Percentiles rank a stretch among this genome's conserved stretches.
These are phyloP conservation scores for Hyalella azteca DNA, from an alignment of 2,888 invertebrate species.

Conservation along the genomic window DNA sequence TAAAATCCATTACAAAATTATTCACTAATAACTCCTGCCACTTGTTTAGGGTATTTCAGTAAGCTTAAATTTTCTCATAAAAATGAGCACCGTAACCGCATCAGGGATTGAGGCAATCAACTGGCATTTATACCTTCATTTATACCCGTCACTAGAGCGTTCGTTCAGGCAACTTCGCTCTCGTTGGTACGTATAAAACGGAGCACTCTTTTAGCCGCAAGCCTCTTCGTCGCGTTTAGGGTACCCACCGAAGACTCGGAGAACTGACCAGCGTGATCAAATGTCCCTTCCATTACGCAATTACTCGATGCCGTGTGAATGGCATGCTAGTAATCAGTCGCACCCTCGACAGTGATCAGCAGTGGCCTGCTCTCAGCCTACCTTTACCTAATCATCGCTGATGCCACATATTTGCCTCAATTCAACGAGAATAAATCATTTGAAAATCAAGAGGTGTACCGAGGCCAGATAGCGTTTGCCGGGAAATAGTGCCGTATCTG, in stretches of 20 bases:
- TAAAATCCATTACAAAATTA: no score
- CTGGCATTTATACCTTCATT: constrained; percentile 29
- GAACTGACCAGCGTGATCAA: background rate
- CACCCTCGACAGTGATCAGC: constrained; percentile 24
- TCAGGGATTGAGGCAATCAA: constrained; percentile 20
- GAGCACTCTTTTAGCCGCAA: background rate
- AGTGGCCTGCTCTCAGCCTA: constrained; percentile 9
- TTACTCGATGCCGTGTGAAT: constrained; percentile 16
- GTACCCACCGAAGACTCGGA: background rate
- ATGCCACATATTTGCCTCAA: constrained; percentile 16
- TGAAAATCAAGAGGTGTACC: constrained; percentile 9
- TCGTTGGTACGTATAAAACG: background rate
- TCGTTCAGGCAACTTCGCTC: background rate
- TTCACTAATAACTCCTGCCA: no score
- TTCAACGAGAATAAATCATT: constrained; percentile 21
- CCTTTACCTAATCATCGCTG: constrained; percentile 21
- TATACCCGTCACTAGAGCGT: constrained; percentile 6
- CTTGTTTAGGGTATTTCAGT: background rate
- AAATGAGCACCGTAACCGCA: background rate
- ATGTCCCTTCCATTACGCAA: constrained; percentile 18
- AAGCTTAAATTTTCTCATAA: constrained; percentile 4
- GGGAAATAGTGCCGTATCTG: no score
- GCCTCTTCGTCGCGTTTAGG: background rate
- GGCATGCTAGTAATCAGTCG: constrained; percentile 25
- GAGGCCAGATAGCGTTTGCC: no score